Evolutionary conservation across 2,888 invertebrate genomes (phyloP).

Genomic region (Brachynemurus nebulosus): DNA sequence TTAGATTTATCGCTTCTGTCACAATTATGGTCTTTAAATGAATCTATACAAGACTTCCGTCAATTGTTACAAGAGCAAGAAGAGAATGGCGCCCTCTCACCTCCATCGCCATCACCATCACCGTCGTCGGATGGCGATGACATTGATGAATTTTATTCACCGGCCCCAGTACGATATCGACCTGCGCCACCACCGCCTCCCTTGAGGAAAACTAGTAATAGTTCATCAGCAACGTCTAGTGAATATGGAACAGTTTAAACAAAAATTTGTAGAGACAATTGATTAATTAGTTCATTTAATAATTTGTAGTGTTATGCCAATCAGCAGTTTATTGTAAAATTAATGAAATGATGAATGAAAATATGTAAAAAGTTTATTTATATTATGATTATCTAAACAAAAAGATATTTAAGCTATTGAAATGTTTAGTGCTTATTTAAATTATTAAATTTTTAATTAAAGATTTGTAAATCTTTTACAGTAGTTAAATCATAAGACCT

Average conservation of each 20-base stretch:
- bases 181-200: slow-evolving; percentile 34
- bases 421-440: too few relatives aligned
- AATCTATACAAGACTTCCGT: slow-evolving; percentile 81
- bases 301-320: too few relatives aligned
- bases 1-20: slow-evolving; percentile 78
- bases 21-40: slow-evolving; percentile 84
- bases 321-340: too few relatives aligned
- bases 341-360: too few relatives aligned
- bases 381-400: too few relatives aligned
- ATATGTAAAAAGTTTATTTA: too few relatives aligned
- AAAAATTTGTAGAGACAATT: slow-evolving; percentile 1
- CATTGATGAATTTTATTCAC: slow-evolving; percentile 24
- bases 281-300: slow-evolving; percentile 2
- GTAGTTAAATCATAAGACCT: too few relatives aligned
- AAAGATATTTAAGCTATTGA: too few relatives aligned
- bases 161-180: slow-evolving; percentile 25
- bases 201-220: slow-evolving; percentile 28
- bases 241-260: slow-evolving; percentile 21
- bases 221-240: slow-evolving; percentile 24
- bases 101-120: slow-evolving; percentile 38
- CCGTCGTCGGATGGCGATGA: slow-evolving; percentile 38
- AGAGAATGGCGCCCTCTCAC: slow-evolving; percentile 31
- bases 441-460: too few relatives aligned
- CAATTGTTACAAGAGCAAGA: slow-evolving; percentile 45
- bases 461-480: too few relatives aligned